Evolutionary conservation across 2,888 invertebrate species (phyloP).

Genomic region (Tenodera sinensis): DNA sequence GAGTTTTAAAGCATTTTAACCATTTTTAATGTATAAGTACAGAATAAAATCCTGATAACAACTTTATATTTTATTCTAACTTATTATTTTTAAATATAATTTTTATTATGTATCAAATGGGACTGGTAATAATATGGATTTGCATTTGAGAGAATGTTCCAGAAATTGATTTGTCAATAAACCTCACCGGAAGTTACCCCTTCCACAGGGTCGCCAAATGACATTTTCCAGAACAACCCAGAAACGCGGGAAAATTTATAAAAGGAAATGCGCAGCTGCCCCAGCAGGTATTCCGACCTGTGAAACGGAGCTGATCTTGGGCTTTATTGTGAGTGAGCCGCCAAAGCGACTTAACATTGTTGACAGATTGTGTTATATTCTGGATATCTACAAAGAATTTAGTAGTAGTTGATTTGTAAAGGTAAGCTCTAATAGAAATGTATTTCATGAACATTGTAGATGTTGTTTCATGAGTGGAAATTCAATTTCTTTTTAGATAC

Average conservation of each 20-base stretch:
- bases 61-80: background rate
- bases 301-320: no score
- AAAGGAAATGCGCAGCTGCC: background rate
- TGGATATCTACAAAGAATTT: no score
- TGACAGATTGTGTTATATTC: no score
- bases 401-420: background rate
- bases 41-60: no score
- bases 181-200: background rate
- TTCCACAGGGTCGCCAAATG: background rate
- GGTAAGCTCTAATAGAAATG: background rate
- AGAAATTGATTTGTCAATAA: background rate
- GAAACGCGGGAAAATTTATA: background rate
- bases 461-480: no score
- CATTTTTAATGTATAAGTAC: no score
- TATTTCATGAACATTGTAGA: no score
- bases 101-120: background rate
- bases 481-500: no score
- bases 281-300: no score
- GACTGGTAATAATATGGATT: background rate
- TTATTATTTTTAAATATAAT: background rate
- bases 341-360: no score
- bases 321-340: no score
- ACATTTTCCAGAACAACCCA: background rate
- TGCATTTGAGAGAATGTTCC: background rate
- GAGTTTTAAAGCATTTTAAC: background rate